phyloP scores from a whole-genome alignment of 1,140 invertebrate genomes.

The Drosophila littoralis region DNA sequence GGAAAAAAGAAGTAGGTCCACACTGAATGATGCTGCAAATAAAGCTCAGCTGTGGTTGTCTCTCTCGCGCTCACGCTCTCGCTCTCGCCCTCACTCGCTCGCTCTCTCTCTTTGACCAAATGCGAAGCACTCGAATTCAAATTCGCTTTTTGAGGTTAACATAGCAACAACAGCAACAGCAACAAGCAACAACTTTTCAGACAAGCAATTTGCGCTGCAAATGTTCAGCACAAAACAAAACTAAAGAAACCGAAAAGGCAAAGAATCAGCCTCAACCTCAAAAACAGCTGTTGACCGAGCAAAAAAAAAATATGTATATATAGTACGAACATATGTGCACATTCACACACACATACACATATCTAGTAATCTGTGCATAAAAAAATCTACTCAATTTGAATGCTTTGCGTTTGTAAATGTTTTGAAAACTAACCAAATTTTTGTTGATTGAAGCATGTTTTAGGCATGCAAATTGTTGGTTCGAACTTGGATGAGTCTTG shows the following conservation, averaged over 20 bases:
- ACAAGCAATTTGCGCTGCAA: constrained; percentile 24
- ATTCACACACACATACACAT: too few relatives aligned
- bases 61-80: background rate
- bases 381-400: constrained; percentile 60
- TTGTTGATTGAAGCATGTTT: constrained; percentile 30
- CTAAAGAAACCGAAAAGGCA: constrained; percentile 45
- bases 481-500: constrained; percentile 12
- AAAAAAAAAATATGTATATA: constrained; percentile 3
- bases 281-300: constrained; percentile 68
- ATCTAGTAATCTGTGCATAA: background rate
- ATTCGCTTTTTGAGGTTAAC: constrained; percentile 65
- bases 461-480: background rate
- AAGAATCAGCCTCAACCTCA: constrained; percentile 75
- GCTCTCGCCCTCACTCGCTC: background rate
- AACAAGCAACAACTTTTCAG: constrained; percentile 23
- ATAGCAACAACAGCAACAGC: constrained; percentile 36
- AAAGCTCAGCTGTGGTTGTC: constrained; percentile 3
- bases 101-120: constrained; percentile 12
- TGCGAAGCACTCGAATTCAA: constrained; percentile 36
- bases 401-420: constrained; percentile 61
- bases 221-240: constrained; percentile 22
- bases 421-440: constrained; percentile 34
- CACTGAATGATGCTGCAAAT: constrained; percentile 41
- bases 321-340: background rate
- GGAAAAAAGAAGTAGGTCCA: constrained; percentile 51